Base-by-base conservation (phyloP, 2,797 vertebrate genomes). In the Eurystomus glaucurus region DNA sequence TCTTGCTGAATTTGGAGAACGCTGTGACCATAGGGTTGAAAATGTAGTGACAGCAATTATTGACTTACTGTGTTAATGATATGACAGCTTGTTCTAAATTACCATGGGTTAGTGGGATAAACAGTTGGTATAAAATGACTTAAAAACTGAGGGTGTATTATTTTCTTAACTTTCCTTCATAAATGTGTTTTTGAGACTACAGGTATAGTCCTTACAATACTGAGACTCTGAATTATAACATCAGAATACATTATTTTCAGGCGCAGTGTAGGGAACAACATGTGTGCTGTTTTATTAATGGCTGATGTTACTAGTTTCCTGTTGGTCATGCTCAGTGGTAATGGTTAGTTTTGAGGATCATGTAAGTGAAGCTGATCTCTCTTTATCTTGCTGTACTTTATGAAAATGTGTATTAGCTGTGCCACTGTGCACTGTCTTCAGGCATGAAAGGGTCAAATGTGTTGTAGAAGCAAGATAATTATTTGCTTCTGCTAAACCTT, bases 51-150 rank as follows among this genome's bases (percentile, higher is more conserved):
- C 83, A 97, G 90, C 68, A 95, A 74, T 91, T 97, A 97, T 80
- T 97, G 95, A 97, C 94, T 98, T 95, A 66, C 14, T 90, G 66
- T 85, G 78, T 96, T 97, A 96, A 97, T 95, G 72, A 85, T 94
- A 95, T 92, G 87, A 89, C 79, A 96, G 51, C 78, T 95, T 94
- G 70, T 94, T 97, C 94, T 86, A 91, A 74, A 95, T 97, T 95
- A 96, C 91, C 22, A 75, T 85, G 91, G 94, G 94, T 96, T 97
- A 97, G 96, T 96, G 94, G 79, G 72, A 88, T 96, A 96, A 97
- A 86, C 87, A 94, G 86, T 86, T 94, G 77, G 80, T 88, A 61
- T 81, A 81, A 95, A 96, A 92, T 52, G 75, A 83, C 85, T 91
- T 87, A 68, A 83, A 95, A 95, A 87, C 20, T 62, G 81, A 87